Evolutionary conservation across 1,140 invertebrate species (phyloP), one percentile per base, ranked within the genome.

Genomic region (Dreissena rostriformis): DNA sequence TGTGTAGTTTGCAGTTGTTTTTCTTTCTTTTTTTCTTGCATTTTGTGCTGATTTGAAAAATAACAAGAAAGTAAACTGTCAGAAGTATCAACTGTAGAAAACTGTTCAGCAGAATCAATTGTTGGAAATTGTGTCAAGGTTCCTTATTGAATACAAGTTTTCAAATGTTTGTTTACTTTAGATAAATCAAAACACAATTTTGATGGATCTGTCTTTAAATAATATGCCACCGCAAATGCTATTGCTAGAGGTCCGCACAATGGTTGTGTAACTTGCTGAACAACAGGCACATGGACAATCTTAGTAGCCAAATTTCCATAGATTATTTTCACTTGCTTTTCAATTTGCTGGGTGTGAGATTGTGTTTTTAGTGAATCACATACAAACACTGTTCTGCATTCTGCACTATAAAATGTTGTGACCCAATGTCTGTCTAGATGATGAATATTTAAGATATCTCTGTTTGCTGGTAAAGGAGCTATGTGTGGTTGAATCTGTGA

Each of bases 191-290:
- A 28, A 22, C 26, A 17, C 26, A 68, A 68, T 26, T 68, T 68
- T 68, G 24, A 22, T 68, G 67, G 67, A 68, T 68, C 67, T 68
- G 67, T 68, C 26, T 68, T 68, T 24, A 7, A 26, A 26, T 22
- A 68, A 68, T 68, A 68, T 68, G 67, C 67, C 19, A 68, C 67
- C 2, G 67, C 67, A 68, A 68, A 68, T 68, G 67, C 67, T 68
- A 68, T 68, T 68, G 67, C 4, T 22, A 68, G 67, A 68, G 67
- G 19, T 68, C 67, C 67, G 26, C 67, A 68, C 26, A 68, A 68
- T 68, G 67, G 67, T 68, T 68, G 67, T 22, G 19, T 26, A n/a
- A 4, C 24, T 68, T 68, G 67, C 26, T 68, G 29, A 68, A 68
- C 67, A 68, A 68, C 67, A 68, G 67, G 29, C 67, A 68, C 67